Conservation (phyloP, 2,888 invertebrate species). For the Meganola albula region DNA sequence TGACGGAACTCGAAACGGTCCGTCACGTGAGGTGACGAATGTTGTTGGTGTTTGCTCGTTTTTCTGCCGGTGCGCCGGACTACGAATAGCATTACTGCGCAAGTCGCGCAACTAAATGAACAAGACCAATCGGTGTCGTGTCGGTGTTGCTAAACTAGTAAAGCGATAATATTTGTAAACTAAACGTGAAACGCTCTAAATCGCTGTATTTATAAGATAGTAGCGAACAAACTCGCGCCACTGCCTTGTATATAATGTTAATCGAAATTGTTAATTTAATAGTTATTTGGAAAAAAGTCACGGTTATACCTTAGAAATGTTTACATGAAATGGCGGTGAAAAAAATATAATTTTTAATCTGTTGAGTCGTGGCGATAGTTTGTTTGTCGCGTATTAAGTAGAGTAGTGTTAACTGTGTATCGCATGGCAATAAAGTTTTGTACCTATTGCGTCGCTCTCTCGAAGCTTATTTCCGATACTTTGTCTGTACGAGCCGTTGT, state of each 20-base stretch:
- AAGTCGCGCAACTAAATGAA: slow-evolving; percentile 47
- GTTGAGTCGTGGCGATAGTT: slow-evolving; percentile 11
- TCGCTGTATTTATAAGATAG: slow-evolving; percentile 39
- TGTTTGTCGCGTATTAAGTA: slow-evolving; percentile 25
- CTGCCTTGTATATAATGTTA: slow-evolving; percentile 6
- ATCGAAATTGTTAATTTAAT: no score
- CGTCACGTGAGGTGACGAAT: no score
- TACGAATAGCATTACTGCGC: slow-evolving; percentile 58
- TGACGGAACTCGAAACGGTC: no score
- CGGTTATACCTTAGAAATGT: no score
- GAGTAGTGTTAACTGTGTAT: slow-evolving; percentile 44
- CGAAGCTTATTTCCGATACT: no score
- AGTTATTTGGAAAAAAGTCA: no score
- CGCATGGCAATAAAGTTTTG: slow-evolving; percentile 49
- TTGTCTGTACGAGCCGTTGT: no score
- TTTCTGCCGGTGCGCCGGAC: slow-evolving; percentile 1
- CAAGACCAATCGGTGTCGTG: slow-evolving; percentile 72
- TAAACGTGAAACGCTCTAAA: slow-evolving; percentile 42
- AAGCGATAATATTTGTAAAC: slow-evolving; percentile 42
- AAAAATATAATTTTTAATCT: no score
- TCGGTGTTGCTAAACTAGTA: slow-evolving; percentile 56
- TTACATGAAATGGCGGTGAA: no score
- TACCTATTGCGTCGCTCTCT: no score
- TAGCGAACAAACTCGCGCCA: slow-evolving; percentile 25
- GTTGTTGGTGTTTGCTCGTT: slow-evolving; percentile 12